Conservation (phyloP, 2,888 invertebrate genomes). For the Meiosimyza platycephala region DNA sequence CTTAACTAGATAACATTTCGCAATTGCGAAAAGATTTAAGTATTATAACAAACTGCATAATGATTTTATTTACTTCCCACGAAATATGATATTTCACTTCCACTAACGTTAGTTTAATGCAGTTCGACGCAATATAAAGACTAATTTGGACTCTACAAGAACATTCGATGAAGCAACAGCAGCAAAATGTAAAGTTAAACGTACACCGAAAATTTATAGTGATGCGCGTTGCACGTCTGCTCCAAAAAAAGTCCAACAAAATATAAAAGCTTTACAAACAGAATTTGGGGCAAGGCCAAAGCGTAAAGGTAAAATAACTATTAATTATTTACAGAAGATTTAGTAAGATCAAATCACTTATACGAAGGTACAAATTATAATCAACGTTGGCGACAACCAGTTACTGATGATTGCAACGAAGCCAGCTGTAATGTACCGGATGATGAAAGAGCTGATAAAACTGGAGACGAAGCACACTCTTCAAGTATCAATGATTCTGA, state of each 20-base stretch:
- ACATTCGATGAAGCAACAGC: conserved; percentile 38
- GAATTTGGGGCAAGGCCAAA: conserved; percentile 35
- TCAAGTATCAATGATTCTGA: conserved; percentile 26
- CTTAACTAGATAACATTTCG: too few species aligned
- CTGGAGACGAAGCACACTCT: conserved; percentile 38
- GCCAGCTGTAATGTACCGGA: conserved; percentile 54
- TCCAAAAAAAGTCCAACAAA: neutral
- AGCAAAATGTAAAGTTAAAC: neutral
- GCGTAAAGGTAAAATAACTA: neutral
- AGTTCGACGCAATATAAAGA: conserved; percentile 56
- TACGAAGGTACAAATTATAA: conserved; percentile 35
- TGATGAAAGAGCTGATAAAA: conserved; percentile 55
- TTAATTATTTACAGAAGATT: too few species aligned
- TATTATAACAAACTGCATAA: too few species aligned
- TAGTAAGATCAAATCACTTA: too few species aligned
- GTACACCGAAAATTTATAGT: neutral
- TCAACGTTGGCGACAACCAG: conserved; percentile 52
- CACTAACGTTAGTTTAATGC: conserved; percentile 7
- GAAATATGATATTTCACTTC: too few species aligned
- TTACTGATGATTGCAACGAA: conserved; percentile 46
- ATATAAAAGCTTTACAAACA: conserved; percentile 41
- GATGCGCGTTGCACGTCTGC: conserved; percentile 6
- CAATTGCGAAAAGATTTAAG: too few species aligned
- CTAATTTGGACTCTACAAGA: conserved; percentile 62
- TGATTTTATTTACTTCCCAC: too few species aligned